Evolutionary conservation across 2,888 invertebrate genomes (phyloP), one percentile per base, ranked within the genome.

Genomic region (Anorthoa munda): DNA sequence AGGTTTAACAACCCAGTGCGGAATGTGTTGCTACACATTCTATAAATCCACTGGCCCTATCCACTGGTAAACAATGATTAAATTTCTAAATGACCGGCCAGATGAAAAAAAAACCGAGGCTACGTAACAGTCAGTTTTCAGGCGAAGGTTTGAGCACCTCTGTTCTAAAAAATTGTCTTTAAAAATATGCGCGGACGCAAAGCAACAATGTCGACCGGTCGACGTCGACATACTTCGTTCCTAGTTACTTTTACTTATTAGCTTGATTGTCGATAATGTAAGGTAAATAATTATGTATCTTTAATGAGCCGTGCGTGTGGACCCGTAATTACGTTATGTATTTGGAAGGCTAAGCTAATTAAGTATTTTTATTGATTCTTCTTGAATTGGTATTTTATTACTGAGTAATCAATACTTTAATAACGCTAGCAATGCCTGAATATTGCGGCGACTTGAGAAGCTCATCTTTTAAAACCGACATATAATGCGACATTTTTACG

Each of bases 211-310:
- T 66, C 39, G 77, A 58, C 73, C 64, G 66, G 56, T 73, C 74
- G 51, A 21, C 50, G 65, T 53, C 70, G 77, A 74, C 75, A 75
- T 69, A 85, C 73, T 78, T 82, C 51, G 81, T 71, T 78, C 67
- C 69, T 75, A 65, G 60, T 82, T 77, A 81, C 84, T 87, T 84
- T 87, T 88, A 88, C 85, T 88, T 78, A 74, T 70, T 79, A 79
- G 77, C 74, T 72, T 71, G 82, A 80, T 80, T 81, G 66, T 61
- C 69, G 83, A 84, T 71, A 84, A 69, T 70, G 39, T 9, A 60
- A 68, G 55, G 64, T 77, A 72, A 63, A 69, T 63, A 66, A 58
- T 66, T n/a, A 50, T 21, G 13, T 23, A 46, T 23, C 55, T 58
- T 53, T 73, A 78, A 72, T 70, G 59, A 66, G 55, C 17, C 17